A percentile compares a stretch with the other conserved stretches of the same genome.
phyloP scores from a whole-genome alignment of 2,888 invertebrate species.

The Scrobipalpa costella region DNA sequence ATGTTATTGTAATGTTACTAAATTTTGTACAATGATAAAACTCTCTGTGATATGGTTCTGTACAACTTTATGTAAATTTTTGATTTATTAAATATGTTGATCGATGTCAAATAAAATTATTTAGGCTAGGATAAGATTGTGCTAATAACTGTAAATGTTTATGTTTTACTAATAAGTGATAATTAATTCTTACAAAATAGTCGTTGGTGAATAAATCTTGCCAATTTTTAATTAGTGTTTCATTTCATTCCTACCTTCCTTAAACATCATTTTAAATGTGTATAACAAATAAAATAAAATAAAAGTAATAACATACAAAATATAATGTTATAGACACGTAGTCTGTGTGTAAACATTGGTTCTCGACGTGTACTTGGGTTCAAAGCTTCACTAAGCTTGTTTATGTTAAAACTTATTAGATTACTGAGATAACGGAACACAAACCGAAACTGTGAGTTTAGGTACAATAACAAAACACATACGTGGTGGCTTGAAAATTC shows the following conservation, averaged over 20 bases:
- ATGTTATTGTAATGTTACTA: too few relatives aligned
- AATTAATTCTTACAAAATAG: background rate
- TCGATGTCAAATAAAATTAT: conserved; percentile 27
- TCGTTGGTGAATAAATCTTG: conserved; percentile 32
- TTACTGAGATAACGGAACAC: background rate
- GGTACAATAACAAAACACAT: too few relatives aligned
- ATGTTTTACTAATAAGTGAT: conserved; percentile 6
- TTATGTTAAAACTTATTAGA: background rate
- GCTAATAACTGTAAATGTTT: background rate
- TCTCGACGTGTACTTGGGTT: too few relatives aligned
- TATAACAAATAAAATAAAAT: background rate
- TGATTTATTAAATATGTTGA: conserved; percentile 26
- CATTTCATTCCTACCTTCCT: background rate
- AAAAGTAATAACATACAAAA: background rate
- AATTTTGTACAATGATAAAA: conserved; percentile 47
- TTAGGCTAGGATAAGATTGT: background rate
- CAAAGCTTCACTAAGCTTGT: background rate
- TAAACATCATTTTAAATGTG: background rate
- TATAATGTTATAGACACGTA: background rate
- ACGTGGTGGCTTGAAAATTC: too few relatives aligned
- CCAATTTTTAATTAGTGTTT: conserved; percentile 29
- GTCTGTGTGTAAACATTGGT: background rate
- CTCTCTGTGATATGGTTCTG: conserved; percentile 49
- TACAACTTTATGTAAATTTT: conserved; percentile 20
- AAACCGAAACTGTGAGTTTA: too few relatives aligned